These are phyloP conservation scores for Tachycineta bicolor DNA, from an alignment of 2,113 vertebrate genomes.

Conservation along the genomic window DNA sequence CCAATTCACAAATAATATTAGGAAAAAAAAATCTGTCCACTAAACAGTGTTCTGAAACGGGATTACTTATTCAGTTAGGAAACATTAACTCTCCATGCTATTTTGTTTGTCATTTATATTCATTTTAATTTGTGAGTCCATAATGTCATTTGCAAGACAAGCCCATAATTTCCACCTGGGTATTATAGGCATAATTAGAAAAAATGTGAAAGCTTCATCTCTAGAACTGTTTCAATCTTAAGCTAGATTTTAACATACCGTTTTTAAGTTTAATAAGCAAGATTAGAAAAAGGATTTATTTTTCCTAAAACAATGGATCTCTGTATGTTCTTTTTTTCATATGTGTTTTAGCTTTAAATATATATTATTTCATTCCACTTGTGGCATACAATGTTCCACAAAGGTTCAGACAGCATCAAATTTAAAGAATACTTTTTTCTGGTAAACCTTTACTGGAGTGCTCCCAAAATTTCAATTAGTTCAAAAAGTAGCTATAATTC, in stretches of 20 bases:
- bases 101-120: slow-evolving; percentile 60
- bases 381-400: background rate
- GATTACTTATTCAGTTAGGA: slow-evolving; percentile 34
- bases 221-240: background rate
- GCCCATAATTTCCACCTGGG: background rate
- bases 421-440: background rate
- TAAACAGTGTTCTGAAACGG: background rate
- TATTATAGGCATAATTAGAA: background rate
- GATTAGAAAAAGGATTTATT: background rate
- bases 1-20: background rate
- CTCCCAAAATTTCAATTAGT: background rate
- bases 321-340: background rate
- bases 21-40: background rate
- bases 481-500: background rate
- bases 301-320: background rate
- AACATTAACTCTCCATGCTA: slow-evolving; percentile 25
- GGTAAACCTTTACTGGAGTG: background rate
- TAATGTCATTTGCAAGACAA: slow-evolving; percentile 33
- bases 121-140: slow-evolving; percentile 20
- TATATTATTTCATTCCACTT: background rate
- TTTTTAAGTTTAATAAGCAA: background rate
- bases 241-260: background rate
- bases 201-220: background rate
- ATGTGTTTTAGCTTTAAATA: background rate
- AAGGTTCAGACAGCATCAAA: background rate